Base-by-base conservation (phyloP, 2,888 invertebrate species). In the Platycheirus rosarum region DNA sequence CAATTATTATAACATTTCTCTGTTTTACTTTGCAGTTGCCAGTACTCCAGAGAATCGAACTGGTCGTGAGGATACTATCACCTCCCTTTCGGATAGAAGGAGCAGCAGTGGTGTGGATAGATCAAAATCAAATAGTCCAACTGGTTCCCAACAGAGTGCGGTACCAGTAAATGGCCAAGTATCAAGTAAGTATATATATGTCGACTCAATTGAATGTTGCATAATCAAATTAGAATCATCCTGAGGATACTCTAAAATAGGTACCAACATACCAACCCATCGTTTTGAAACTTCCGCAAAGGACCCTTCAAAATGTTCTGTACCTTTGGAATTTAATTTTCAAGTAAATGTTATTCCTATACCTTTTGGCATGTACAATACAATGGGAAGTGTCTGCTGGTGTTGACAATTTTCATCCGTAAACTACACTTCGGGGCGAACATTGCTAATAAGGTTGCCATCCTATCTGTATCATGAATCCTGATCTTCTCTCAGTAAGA, bases 41-140 rank as follows among this genome's bases (percentile, higher is more conserved):
- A 95, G 95, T 91, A 95, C 95, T 86, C 95, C 95, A 86, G 95
- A 95, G 90, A 92, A 93, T 89, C 90, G 92, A 85, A 89, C 92
- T 89, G 88, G 92, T 86, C 92, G 92, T 88, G 94, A 93, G 89
- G 93, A 93, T 88, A 91, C 90, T 76, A 84, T 84, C 78, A 86
- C 84, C 71, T 85, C 84, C 78, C 85, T 76, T 8, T 78, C 84
- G 66, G 69, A 78, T 55, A 78, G 74, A 69, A 65, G 79, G 91
- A 91, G 85, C 91, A 91, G 90, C 91, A 91, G 88, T 91, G 91
- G 92, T 91, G 91, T 91, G 92, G 91, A 91, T 63, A 60, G 84
- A 78, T 73, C 85, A 85, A 91, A 92, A 91, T 87, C 87, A 85
- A 88, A 86, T 86, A 87, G 88, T 86, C 84, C 85, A 70, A 84